Evolutionary conservation across 1,140 invertebrate species (phyloP).

Genomic region (Thaumatotibia leucotreta): DNA sequence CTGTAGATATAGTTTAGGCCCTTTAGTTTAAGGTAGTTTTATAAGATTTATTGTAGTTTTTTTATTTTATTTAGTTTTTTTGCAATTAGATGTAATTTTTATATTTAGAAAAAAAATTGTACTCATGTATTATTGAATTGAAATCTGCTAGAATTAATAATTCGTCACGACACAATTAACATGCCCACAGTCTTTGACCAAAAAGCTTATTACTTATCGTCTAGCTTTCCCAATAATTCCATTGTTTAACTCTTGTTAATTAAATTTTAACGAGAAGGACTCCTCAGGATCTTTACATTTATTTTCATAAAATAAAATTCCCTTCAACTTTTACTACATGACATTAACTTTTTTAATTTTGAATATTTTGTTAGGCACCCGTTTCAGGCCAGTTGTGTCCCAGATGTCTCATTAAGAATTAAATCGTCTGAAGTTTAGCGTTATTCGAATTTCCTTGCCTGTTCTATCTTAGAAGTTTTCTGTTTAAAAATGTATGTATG

Average conservation of each 20-base stretch:
- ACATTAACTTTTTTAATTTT: constrained; percentile 21
- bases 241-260: not conserved
- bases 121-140: not conserved
- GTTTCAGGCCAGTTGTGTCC: not conserved
- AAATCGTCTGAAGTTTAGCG: not conserved
- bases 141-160: not conserved
- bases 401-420: not conserved
- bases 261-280: not conserved
- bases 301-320: constrained; percentile 3
- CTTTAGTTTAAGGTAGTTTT: too few relatives aligned
- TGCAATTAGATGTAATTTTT: too few relatives aligned
- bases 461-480: not conserved
- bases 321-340: not conserved
- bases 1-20: too few relatives aligned
- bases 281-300: not conserved
- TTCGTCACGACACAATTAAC: not conserved
- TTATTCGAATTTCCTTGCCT: not conserved
- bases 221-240: not conserved
- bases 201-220: not conserved
- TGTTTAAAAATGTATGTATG: not conserved
- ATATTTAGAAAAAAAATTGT: too few relatives aligned
- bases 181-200: not conserved
- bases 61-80: too few relatives aligned
- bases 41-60: too few relatives aligned
- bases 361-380: constrained; percentile 3